Evolutionary conservation across 2,888 invertebrate species (phyloP), one percentile per base, ranked within the genome.

Genomic region (Caenorhabditis afra): DNA sequence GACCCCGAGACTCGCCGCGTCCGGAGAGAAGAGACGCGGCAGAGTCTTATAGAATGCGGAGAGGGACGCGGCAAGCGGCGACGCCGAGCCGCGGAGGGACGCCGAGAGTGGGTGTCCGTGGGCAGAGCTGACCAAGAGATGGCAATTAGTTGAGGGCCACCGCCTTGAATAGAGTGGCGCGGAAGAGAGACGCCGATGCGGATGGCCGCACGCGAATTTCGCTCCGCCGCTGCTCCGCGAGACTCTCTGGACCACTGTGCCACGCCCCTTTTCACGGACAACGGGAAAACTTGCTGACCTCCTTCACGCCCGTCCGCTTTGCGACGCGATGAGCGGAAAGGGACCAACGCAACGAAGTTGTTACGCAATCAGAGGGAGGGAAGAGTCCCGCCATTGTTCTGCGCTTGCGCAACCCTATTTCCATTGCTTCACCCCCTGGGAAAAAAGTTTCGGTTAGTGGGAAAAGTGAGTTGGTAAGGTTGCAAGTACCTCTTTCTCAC

Each of bases 311-410:
- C 44, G 50, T 44, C 70, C 57, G 71, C 62, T 14, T 67, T 68
- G 68, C 50, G 22, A 64, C 71, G 71, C 71, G 64, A 64, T 23
- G 57, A 55, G 53, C 41, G 29, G 70, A 70, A 20, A 4, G 52
- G 23, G 59, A 16, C 11, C 5, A 18, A 22, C 37, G 44, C 47
- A 49, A 55, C 45, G 18, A 59, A 71, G 39, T 62, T 47, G 71
- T 71, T 71, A 71, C 71, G 71, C 71, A 71, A 71, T 71, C 71
- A 71, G 62, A n/a, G n/a, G n/a, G n/a, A n/a, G n/a, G n/a, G 50
- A 57, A 53, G 64, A 7, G 29, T 29, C 29, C 29, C 62, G 55
- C 62, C n/a, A 64, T 71, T 71, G 18, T 20, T 52, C 52, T 45
- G 16, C 50, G 18, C 37, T n/a, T n/a, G 35, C 58, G 47, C 66